These are phyloP conservation scores for Leucopsar rothschildi DNA, from an alignment of 2,113 vertebrate genomes.

Conservation along the genomic window DNA sequence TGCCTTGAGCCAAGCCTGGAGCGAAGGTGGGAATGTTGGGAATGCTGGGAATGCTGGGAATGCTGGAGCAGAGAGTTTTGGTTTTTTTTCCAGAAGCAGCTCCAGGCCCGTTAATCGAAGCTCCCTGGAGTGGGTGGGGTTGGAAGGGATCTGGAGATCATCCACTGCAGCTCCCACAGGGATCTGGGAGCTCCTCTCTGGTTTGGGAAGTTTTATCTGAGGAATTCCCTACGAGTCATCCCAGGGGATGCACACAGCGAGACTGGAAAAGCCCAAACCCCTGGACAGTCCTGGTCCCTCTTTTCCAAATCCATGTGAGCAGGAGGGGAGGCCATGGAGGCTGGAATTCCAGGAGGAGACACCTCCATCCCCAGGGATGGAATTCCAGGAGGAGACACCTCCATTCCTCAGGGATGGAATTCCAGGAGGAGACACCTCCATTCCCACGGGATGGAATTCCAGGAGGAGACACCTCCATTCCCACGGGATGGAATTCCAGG, in stretches of 20 bases:
- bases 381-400: background rate
- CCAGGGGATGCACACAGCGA: accelerated
- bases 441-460: too few species aligned
- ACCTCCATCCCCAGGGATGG: background rate
- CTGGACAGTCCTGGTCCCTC: background rate
- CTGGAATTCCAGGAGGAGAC: background rate
- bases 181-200: background rate
- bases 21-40: background rate
- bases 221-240: too few species aligned
- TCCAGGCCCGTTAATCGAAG: accelerated
- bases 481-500: too few species aligned
- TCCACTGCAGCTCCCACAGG: background rate
- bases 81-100: background rate
- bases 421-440: background rate
- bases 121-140: background rate
- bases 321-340: background rate
- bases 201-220: background rate
- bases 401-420: background rate
- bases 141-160: background rate
- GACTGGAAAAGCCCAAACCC: background rate
- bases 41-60: background rate
- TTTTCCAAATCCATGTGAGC: accelerated
- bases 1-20: background rate
- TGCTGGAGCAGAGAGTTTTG: background rate
- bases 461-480: background rate